Evolutionary conservation across 1,140 invertebrate genomes (phyloP).

Genomic region (Pseudomyrmex sp.): DNA sequence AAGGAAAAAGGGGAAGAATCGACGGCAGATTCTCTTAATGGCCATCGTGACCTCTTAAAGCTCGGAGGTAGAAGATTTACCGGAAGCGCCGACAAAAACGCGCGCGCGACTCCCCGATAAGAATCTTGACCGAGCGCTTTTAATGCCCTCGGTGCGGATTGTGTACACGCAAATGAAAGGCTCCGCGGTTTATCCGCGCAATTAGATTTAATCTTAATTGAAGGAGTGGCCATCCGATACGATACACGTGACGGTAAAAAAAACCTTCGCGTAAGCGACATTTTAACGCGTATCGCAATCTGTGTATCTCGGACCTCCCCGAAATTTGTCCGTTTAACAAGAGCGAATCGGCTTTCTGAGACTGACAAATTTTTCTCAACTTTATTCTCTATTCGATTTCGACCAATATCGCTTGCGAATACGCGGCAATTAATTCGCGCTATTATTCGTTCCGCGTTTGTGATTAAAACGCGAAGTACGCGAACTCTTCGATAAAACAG

Average conservation of each 20-base stretch:
- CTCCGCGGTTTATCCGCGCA: not conserved
- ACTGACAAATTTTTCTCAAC: not conserved
- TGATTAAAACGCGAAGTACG: conserved; percentile 11
- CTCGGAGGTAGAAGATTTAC: conserved; percentile 31
- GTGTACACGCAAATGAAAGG: not conserved
- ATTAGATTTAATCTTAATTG: conserved; percentile 30
- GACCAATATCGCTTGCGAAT: not conserved
- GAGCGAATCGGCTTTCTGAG: not conserved
- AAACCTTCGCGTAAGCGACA: not conserved
- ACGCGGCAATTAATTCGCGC: not conserved
- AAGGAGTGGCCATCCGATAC: not conserved
- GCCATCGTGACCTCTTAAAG: conserved; percentile 21
- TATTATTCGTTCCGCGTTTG: conserved; percentile 1
- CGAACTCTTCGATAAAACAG: not conserved
- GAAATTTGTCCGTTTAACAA: not conserved
- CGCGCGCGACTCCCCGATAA: not conserved
- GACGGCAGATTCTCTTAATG: conserved; percentile 53
- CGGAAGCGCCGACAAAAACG: conserved; percentile 22
- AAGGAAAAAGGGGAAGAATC: conserved; percentile 43
- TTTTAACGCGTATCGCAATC: not conserved
- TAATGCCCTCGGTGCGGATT: not conserved
- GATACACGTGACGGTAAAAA: not conserved
- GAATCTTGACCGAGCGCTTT: conserved; percentile 11
- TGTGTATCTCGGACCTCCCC: not conserved
- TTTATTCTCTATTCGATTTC: not conserved